Evolutionary conservation across 92 coral and sea anemone genomes (phyloP).

Genomic region (Metridium senile): DNA sequence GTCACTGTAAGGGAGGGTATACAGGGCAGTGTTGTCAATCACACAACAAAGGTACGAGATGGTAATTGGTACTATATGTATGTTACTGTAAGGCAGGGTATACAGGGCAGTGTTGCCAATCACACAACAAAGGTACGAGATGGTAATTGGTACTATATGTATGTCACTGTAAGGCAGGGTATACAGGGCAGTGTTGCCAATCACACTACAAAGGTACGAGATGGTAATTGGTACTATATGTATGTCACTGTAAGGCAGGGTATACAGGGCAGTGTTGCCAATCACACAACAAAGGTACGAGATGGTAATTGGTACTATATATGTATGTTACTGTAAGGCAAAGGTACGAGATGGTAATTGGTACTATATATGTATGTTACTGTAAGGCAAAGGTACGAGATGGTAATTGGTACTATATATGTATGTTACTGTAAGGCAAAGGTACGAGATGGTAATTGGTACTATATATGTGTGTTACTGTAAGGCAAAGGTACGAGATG

Average conservation of each 20-base stretch:
- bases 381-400: too few relatives aligned
- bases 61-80: not conserved
- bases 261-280: slow-evolving; percentile 51
- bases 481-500: too few relatives aligned
- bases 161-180: slow-evolving; percentile 37
- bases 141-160: not conserved
- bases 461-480: too few relatives aligned
- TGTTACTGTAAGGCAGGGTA: slow-evolving; percentile 39
- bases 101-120: slow-evolving; percentile 47
- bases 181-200: slow-evolving; percentile 52
- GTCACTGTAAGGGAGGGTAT: slow-evolving; percentile 39
- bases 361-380: too few relatives aligned
- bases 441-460: too few relatives aligned
- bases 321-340: too few relatives aligned
- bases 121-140: slow-evolving; percentile 1
- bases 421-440: too few relatives aligned
- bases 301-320: too few relatives aligned
- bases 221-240: not conserved
- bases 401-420: too few relatives aligned
- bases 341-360: too few relatives aligned
- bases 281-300: slow-evolving; percentile 1
- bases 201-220: slow-evolving; percentile 6
- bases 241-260: slow-evolving; percentile 32
- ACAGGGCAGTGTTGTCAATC: slow-evolving; percentile 47
- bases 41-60: slow-evolving; percentile 8